Evolutionary conservation across 2,113 vertebrate genomes (phyloP).

Genomic region (Tetrax tetrax): DNA sequence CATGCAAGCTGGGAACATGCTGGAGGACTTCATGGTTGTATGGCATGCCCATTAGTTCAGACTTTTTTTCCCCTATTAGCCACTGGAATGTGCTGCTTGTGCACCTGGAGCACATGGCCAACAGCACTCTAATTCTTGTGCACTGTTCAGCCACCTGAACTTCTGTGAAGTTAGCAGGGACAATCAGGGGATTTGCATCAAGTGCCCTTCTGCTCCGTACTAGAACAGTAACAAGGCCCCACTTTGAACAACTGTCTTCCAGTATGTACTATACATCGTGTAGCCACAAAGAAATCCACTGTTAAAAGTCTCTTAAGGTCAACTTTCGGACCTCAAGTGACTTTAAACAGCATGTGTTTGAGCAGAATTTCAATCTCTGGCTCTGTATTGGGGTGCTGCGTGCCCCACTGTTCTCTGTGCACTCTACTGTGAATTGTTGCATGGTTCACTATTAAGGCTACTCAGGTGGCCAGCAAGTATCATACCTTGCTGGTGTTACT

Average conservation of each 20-base stretch:
- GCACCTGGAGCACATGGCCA: not conserved
- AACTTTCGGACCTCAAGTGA: no score
- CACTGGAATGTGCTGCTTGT: not conserved
- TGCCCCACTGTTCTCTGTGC: not conserved
- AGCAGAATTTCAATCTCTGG: not conserved
- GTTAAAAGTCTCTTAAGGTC: not conserved
- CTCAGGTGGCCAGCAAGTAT: not conserved
- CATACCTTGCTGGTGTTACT: not conserved
- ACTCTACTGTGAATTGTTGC: fast-evolving
- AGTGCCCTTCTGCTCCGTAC: not conserved
- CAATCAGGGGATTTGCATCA: not conserved
- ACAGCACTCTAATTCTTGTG: not conserved
- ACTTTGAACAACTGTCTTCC: not conserved
- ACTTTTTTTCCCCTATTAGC: not conserved
- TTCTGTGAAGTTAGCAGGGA: not conserved
- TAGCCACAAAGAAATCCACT: not conserved
- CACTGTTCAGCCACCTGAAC: not conserved
- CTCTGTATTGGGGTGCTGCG: not conserved
- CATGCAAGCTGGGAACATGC: not conserved
- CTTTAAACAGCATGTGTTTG: not conserved
- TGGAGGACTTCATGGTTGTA: not conserved
- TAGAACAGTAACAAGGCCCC: not conserved
- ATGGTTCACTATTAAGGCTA: not conserved
- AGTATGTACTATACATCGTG: not conserved
- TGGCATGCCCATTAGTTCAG: not conserved